Evolutionary conservation across 2,888 invertebrate genomes (phyloP).

Genomic region (Drosophila anceps): DNA sequence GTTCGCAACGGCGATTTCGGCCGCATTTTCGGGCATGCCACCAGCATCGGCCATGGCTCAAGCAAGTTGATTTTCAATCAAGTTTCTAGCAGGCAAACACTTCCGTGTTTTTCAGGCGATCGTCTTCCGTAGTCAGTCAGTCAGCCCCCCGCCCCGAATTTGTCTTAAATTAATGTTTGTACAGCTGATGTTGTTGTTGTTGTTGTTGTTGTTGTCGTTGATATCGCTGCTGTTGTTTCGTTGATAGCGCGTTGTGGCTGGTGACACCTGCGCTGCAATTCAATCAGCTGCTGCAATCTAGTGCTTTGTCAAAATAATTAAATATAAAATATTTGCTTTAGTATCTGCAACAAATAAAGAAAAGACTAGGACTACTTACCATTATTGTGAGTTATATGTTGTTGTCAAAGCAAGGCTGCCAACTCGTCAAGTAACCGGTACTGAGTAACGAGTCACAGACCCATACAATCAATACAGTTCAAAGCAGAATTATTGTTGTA

Average conservation of each 20-base stretch:
- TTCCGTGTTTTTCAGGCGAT: constrained; percentile 59
- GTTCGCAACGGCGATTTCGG: constrained; percentile 72
- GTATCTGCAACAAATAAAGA: constrained; percentile 31
- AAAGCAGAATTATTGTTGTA: not conserved
- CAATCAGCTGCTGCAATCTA: constrained; percentile 10
- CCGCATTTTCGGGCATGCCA: constrained; percentile 60
- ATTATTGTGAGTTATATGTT: constrained; percentile 59
- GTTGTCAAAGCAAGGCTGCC: constrained; percentile 44
- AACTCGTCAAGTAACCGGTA: constrained; percentile 31
- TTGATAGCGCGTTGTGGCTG: constrained; percentile 11
- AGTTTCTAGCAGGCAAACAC: constrained; percentile 42
- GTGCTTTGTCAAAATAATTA: constrained; percentile 17
- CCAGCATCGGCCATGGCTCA: constrained; percentile 61
- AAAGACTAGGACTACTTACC: constrained; percentile 36
- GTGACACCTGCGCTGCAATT: constrained; percentile 31
- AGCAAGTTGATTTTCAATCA: constrained; percentile 37
- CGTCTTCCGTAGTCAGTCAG: constrained; percentile 59
- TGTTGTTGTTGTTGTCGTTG: constrained; percentile 3
- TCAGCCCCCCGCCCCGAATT: constrained; percentile 36
- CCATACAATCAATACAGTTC: not conserved
- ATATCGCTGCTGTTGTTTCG: constrained; percentile 9
- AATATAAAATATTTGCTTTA: constrained; percentile 8
- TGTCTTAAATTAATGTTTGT: constrained; percentile 23
- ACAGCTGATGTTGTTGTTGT: constrained; percentile 42
- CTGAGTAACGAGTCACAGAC: constrained; percentile 26